Base-by-base conservation (phyloP, 1,140 invertebrate species). In the Cepaea nemoralis region DNA sequence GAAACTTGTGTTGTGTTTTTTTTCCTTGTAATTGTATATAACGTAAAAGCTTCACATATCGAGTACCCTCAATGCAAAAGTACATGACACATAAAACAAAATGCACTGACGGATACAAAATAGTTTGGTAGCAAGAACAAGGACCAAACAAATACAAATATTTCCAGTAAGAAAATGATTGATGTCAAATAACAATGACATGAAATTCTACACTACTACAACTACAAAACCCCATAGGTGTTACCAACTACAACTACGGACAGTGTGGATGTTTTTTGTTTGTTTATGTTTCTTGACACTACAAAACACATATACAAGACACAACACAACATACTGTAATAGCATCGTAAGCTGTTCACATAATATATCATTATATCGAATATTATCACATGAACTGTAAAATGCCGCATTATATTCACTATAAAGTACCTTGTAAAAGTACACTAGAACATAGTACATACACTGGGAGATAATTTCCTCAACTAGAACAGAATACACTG, bases 221-320 rank as follows among this genome's bases (percentile, higher is more conserved):
- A 5, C 27, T 31, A 63, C n/a, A 31, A 31, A 27, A 63, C 59
- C 16, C 59, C 59, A 63, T 31, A n/a, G 33, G 27, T 63, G 59
- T 63, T 63, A 63, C 59, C 27, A 63, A 31, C 59, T 63, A 63
- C 59, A 63, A 31, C 59, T 63, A 63, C n/a, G n/a, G 27, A 63
- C 59, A 31, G 59, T 6, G 27, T 63, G 27, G n/a, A n/a, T 63
- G 27, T 63, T 63, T 63, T 63, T 31, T 63, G n/a, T n/a, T n/a
- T n/a, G n/a, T n/a, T n/a, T n/a, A n/a, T n/a, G n/a, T n/a, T n/a
- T n/a, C n/a, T n/a, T n/a, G n/a, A n/a, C n/a, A n/a, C n/a, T n/a
- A 55, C 22, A 55, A 55, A 55, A 22, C 8, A 55, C 3, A 19
- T 55, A 55, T 22, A 55, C 50, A 14, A 22, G 6, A 45, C 16